Evolutionary conservation across 2,888 invertebrate species (phyloP), one percentile per base, ranked within the genome.

Genomic region (Cetonia aurata): DNA sequence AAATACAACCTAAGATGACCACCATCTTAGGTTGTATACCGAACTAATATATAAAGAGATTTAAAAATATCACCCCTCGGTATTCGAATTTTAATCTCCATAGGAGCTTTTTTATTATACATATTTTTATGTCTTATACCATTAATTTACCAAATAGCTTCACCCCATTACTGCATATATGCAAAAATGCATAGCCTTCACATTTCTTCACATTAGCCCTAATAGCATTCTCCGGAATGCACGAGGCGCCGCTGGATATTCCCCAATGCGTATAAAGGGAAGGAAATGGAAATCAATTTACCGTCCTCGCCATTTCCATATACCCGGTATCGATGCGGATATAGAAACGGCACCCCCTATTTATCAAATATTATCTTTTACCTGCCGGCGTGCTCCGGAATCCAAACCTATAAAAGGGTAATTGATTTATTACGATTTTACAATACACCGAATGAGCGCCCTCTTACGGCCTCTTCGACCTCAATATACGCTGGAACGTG

Each of bases 351-450:
- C 46, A 31, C 46, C 31, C 25, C 31, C 46, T 46, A 46, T 46
- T 60, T 46, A 46, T 60, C 46, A 60, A 60, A 46, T 44, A 59
- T 59, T 44, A 59, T 59, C 59, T 46, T 59, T 59, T 44, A 19
- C 46, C 44, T 55, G 55, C 31, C 25, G 12, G 44, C 31, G 53
- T 53, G 42, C 46, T n/a, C 17, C 46, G n/a, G 31, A 41, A 8
- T n/a, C 42, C 25, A 25, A 25, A 37, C 41, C 9, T 17, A 41
- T 41, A 10, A 13, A 33, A 46, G 31, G 46, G 25, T 46, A 60
- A 60, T 60, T 46, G 60, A 60, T 60, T 60, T 60, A 60, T 60
- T 25, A 46, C 46, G 46, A 31, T 19, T 59, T 44, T 4, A 25
- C 59, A 42, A 42, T 59, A 56, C 52, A 10, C 19, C 41, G 37